Evolutionary conservation across 2,113 vertebrate genomes (phyloP).

Genomic region (Cinclus cinclus): DNA sequence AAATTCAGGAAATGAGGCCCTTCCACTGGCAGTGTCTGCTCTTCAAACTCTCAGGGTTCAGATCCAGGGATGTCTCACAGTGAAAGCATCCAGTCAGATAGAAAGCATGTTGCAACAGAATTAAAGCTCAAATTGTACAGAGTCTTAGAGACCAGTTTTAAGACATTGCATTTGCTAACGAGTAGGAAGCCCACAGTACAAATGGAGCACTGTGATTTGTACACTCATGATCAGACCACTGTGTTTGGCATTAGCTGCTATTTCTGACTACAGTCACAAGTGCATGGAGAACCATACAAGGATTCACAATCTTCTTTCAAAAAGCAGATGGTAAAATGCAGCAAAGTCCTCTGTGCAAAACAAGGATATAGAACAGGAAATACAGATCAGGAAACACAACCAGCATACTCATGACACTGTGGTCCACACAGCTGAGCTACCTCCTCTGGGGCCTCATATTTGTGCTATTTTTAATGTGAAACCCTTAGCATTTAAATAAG

Average conservation of each 20-base stretch:
- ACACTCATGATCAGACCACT: background rate
- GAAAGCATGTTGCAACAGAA: background rate
- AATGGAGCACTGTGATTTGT: slow-evolving; percentile 12
- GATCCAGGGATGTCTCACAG: background rate
- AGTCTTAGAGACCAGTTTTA: slow-evolving; percentile 1
- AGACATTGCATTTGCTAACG: background rate
- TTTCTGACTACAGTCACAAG: slow-evolving; percentile 41
- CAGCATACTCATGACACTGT: slow-evolving; percentile 39
- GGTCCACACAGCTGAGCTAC: background rate
- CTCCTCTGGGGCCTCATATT: background rate
- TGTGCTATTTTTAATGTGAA: background rate
- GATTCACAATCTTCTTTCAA: slow-evolving; percentile 48
- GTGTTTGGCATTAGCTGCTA: slow-evolving; percentile 3
- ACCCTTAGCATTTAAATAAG: slow-evolving; percentile 1
- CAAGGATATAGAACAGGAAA: slow-evolving; percentile 52
- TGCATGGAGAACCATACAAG: slow-evolving; percentile 29
- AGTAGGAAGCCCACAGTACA: background rate
- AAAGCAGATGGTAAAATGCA: slow-evolving; percentile 36
- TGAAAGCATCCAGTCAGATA: background rate
- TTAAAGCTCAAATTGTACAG: background rate
- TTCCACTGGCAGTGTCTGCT: background rate
- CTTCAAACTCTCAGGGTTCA: background rate
- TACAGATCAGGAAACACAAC: slow-evolving; percentile 36
- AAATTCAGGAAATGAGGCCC: background rate
- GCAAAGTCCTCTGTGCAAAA: slow-evolving; percentile 35